Base-by-base conservation (phyloP, 2,797 vertebrate species). In the Bufotes viridis region DNA sequence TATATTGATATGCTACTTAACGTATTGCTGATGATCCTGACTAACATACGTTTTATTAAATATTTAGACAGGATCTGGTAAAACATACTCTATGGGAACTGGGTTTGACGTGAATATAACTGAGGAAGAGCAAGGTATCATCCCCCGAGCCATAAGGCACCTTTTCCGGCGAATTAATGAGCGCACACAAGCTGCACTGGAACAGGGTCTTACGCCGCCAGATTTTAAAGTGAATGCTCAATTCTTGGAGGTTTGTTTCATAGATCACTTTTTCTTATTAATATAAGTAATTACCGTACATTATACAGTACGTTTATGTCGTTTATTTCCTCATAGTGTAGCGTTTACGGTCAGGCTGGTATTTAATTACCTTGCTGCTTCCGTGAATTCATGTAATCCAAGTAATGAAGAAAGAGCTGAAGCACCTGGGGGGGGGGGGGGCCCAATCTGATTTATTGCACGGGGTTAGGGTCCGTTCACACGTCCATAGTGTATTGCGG, bases 201-300 rank as follows among this genome's bases (percentile, higher is more conserved):
- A 97, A 92, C 96, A 97, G 90, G 97, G 97, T 81, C 93, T 93
- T 82, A 97, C 98, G 18, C 93, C 97, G 65, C 98, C 98, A 0
- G 98, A 99, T 93, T 99, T 99, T 93, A 99, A 99, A 96, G 97
- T 99, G 92, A 99, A 98, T 81, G 97, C 97, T 0, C 98, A 99
- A 84, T 99, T 99, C 93, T 94, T 99, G 90, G 98, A 99, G 96
- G 98, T 99, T 78, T 78, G 81, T 84, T n/a, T 69, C 4, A 20
- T 78, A n/a, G 12, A 11, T 78, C 7, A 42, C 78, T 26, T 83
- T 7, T 10, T 9, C 26, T 51, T 51, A 24, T 20, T n/a, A 15
- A 70, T 51, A 9, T 82, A 22, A 69, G 9, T 72, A 42, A 29
- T 8, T 42, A 42, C 42, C 42, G 42, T 42, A 42, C 42, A 42